phyloP scores from a whole-genome alignment of 2,113 vertebrate species.

The Pituophis catenifer region DNA sequence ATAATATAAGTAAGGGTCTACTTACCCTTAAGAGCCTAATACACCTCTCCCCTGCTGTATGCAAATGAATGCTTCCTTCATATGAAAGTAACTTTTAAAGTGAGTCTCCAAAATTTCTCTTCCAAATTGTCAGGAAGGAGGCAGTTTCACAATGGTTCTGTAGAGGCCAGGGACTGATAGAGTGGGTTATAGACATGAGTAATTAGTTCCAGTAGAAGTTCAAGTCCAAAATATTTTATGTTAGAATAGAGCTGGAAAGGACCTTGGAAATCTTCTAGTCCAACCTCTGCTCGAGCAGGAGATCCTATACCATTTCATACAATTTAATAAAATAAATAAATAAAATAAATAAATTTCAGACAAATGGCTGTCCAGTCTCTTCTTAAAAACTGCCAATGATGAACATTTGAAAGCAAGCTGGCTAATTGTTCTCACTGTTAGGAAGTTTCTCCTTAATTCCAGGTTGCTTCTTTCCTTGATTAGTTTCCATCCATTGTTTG shows the following conservation, averaged over 20 bases:
- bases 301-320: too few relatives aligned
- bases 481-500: not conserved
- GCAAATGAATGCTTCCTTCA: not conserved
- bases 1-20: not conserved
- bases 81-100: not conserved
- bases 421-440: not conserved
- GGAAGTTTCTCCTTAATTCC: not conserved
- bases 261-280: not conserved
- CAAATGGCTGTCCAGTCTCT: not conserved
- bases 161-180: not conserved
- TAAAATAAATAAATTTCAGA: not conserved
- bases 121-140: not conserved
- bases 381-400: not conserved
- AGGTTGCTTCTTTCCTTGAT: not conserved
- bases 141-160: not conserved
- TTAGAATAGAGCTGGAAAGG: not conserved
- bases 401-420: not conserved
- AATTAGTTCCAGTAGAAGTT: not conserved
- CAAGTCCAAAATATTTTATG: not conserved
- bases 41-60: not conserved
- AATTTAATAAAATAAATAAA: too few relatives aligned
- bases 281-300: not conserved
- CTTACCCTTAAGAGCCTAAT: too few relatives aligned
- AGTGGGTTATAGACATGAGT: not conserved
- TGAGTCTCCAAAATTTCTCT: not conserved